Evolutionary conservation across 2,113 vertebrate species (phyloP).

Genomic region (Redunca redunca): DNA sequence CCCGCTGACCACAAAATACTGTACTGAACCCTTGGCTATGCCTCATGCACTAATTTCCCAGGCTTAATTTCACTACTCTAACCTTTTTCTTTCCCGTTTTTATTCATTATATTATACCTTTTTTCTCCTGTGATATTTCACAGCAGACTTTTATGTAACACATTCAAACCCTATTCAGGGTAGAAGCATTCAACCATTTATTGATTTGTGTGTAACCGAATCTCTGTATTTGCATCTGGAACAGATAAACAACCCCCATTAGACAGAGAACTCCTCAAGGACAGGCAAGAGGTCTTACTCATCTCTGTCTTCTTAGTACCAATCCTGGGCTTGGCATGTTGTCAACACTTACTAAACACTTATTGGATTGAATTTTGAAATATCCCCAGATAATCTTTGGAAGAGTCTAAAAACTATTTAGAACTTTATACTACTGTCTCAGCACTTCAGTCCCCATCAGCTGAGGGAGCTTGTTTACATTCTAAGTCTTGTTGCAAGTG

Average conservation of each 20-base stretch:
- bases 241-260: neutral
- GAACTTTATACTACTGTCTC: neutral
- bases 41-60: neutral
- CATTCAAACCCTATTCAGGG: neutral
- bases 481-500: neutral
- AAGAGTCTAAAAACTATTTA: neutral
- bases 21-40: neutral
- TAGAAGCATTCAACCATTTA: neutral
- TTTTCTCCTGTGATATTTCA: neutral
- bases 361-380: neutral
- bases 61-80: neutral
- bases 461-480: neutral
- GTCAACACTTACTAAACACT: neutral
- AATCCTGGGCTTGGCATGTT: neutral
- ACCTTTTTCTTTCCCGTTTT: neutral
- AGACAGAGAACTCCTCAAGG: neutral
- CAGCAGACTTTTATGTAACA: neutral
- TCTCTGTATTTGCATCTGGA: neutral
- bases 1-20: neutral
- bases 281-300: neutral
- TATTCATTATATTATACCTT: neutral
- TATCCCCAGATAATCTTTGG: neutral
- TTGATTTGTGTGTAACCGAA: neutral
- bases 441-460: neutral
- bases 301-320: neutral